Base-by-base conservation (phyloP, 37 sponge, comb jelly and placozoan species). In the Ianthella basta region DNA sequence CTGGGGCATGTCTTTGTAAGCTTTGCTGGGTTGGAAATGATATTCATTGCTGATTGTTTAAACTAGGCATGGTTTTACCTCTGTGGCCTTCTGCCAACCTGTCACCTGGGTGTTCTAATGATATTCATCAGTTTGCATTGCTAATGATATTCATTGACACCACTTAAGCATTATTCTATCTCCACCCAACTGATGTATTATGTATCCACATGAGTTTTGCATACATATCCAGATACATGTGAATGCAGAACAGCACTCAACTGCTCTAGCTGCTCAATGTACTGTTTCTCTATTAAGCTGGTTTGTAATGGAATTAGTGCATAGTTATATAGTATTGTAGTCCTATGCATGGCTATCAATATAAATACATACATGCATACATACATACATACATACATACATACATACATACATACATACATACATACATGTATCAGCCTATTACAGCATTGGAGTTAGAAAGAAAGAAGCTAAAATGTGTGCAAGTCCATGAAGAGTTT, bases 81-180 rank as follows among this genome's bases (percentile, higher is more conserved):
- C 70, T 69, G 50, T 69, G 70, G 34, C 70, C 70, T 69, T 30
- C 70, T 18, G 70, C 70, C 18, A 30, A 30, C 70, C 34, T 69
- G 70, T 69, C 70, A 69, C 70, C 70, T 35, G 70, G 35, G 29
- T 34, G 33, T n/a, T 69, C 34, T 69, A 69, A 69, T 69, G 1
- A 32, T 30, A 69, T 69, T 69, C 70, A 69, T 69, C 1, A 6
- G n/a, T n/a, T n/a, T 4, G 34, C 34, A 44, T 8, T 10, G 50
- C 8, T 44, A 44, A 44, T 44, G 8, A 8, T 44, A 44, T 44
- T 44, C 50, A 44, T 44, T 44, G 50, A 44, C 8, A 44, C 50
- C 50, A 44, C 50, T 44, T 44, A 10, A 44, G 50, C 50, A n/a
- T n/a, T n/a, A n/a, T n/a, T n/a, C n/a, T n/a, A n/a, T n/a, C n/a